Percentiles rank a stretch among this genome's conserved stretches.
These are phyloP conservation scores for Lichenostomus cassidix DNA, from an alignment of 2,113 vertebrate genomes.

Conservation along the genomic window DNA sequence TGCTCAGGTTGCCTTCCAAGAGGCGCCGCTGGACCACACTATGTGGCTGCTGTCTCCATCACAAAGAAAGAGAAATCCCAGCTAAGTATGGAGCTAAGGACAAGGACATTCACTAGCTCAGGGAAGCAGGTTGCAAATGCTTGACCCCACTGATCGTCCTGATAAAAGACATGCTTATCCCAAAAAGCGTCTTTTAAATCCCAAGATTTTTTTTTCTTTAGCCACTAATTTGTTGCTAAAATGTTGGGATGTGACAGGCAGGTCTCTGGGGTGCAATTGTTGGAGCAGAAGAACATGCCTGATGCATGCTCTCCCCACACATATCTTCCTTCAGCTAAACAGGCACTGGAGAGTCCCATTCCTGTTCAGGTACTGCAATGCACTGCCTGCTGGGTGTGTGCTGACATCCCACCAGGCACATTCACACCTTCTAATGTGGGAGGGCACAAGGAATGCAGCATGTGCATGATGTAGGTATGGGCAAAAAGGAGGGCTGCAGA, in stretches of 20 bases:
- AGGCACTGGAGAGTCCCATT: neutral
- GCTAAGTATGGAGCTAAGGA: neutral
- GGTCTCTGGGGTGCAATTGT: neutral
- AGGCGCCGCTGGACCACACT: slow-evolving; percentile 90
- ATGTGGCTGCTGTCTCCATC: slow-evolving; percentile 85
- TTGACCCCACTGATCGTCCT: neutral
- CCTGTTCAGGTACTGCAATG: neutral
- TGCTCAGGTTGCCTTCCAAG: slow-evolving; percentile 84
- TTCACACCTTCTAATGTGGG: neutral
- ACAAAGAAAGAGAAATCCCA: slow-evolving; percentile 47
- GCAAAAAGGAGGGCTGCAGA: neutral
- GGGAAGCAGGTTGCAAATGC: neutral
- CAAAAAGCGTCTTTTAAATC: neutral
- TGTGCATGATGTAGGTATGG: neutral
- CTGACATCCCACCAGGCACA: neutral
- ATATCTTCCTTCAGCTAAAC: neutral
- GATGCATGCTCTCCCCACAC: neutral
- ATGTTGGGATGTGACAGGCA: neutral
- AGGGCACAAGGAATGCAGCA: neutral
- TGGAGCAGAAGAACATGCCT: neutral
- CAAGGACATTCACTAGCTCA: neutral
- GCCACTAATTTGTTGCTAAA: neutral
- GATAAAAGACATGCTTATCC: neutral
- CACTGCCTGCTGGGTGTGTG: neutral
- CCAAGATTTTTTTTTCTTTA: neutral